Base-by-base conservation (phyloP, 2,888 invertebrate species). In the Epicampocera succincta region DNA sequence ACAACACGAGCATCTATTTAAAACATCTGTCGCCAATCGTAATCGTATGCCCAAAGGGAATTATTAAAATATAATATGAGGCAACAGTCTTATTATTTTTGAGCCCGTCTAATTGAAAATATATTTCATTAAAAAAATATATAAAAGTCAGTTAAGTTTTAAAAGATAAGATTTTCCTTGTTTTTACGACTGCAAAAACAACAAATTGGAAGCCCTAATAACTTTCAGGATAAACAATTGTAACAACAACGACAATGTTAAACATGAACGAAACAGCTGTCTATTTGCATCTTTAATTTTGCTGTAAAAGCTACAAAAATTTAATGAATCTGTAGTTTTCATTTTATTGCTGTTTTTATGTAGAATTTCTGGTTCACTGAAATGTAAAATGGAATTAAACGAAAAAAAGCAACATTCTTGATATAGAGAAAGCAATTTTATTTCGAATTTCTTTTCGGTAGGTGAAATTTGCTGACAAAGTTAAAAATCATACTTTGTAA, bases 271-370 rank as follows among this genome's bases (percentile, higher is more conserved):
- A 76, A 84, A 78, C 84, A 83, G 81, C 84, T 84, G 84, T 82
- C 83, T 80, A 82, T 85, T 85, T 85, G 84, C 81, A 84, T 84
- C 76, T 80, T 78, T 83, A 83, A 85, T 84, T 84, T 78, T 48
- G 11, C 54, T 54, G 15, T 38, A 38, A 75, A 78, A 78, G 61
- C 56, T 68, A 63, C 29, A 79, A 68, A 29, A 75, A 71, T 29
- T 50, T 65, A 21, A 77, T 48, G 17, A 54, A 19, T 13, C 29
- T 58, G 3, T 60, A 21, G 12, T 33, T 52, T 58, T 25, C 40
- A 38, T 33, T 1, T 12, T 12, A 13, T 12, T 58, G n/a, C 12
- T 63, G 40, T 13, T 52, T 68, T 48, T 44, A 33, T 54, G 15
- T 54, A 44, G 63, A 69, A 33, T 50, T 65, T 74, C 3, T 25